These are phyloP conservation scores for Bathybates hornii DNA, from an alignment of 2,113 vertebrate species.

Conservation along the genomic window DNA sequence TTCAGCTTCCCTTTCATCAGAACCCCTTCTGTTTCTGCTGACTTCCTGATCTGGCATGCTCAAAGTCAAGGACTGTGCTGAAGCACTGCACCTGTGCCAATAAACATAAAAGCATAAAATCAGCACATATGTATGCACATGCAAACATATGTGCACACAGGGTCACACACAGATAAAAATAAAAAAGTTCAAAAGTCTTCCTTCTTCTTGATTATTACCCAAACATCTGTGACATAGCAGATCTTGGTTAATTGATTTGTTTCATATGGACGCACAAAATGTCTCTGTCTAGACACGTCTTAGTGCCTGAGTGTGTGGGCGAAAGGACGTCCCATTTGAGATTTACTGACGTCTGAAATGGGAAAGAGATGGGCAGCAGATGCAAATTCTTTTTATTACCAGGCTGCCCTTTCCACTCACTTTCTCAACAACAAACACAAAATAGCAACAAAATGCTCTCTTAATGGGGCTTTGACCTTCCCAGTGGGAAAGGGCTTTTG, in stretches of 20 bases:
- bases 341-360: neutral
- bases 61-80: conserved; percentile 24
- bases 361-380: neutral
- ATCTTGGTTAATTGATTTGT: neutral
- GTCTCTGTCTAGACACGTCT: neutral
- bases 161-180: neutral
- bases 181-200: neutral
- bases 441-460: conserved; percentile 29
- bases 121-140: neutral
- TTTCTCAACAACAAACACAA: conserved; percentile 34
- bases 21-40: neutral
- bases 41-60: conserved; percentile 46
- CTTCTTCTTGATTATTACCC: neutral
- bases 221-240: neutral
- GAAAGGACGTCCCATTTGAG: neutral
- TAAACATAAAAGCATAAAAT: conserved; percentile 39
- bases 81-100: conserved; percentile 47
- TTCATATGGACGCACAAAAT: neutral
- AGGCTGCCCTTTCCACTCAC: neutral
- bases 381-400: conserved; percentile 21
- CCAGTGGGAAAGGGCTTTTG: conserved; percentile 40
- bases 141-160: neutral
- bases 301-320: neutral
- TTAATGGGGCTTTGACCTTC: conserved; percentile 54
- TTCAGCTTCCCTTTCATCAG: conserved; percentile 41